Conservation (phyloP, 2,113 vertebrate species). For the Gopherus evgoodei region DNA sequence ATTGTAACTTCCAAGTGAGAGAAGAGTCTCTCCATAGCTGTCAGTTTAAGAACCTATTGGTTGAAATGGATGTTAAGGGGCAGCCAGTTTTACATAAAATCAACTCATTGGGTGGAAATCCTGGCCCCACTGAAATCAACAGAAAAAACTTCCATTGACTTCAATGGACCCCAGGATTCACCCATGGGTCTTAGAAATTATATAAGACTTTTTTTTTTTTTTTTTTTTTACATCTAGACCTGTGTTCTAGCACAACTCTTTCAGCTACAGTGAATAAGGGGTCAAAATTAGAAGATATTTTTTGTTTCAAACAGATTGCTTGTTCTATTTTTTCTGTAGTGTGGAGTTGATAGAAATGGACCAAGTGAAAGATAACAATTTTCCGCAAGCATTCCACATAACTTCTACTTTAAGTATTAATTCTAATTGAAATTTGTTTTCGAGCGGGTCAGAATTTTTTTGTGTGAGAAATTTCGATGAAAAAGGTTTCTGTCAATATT, state of each 20-base stretch:
- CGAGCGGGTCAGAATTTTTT: background rate
- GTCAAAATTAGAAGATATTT: background rate
- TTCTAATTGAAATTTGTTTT: background rate
- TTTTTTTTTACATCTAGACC: background rate
- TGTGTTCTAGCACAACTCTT: background rate
- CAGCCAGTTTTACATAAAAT: background rate
- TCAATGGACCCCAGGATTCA: background rate
- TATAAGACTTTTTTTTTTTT: background rate
- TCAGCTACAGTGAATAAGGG: background rate
- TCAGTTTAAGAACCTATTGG: constrained; percentile 20
- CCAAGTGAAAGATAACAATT: background rate
- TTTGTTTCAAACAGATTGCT: background rate
- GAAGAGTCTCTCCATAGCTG: constrained; percentile 30
- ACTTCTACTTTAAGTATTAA: background rate
- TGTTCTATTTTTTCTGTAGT: background rate
- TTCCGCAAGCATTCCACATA: background rate
- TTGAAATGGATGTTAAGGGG: constrained; percentile 27
- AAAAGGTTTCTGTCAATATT: background rate
- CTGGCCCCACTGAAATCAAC: background rate
- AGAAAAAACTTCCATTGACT: background rate
- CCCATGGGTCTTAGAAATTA: background rate
- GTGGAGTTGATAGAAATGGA: background rate
- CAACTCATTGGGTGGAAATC: constrained; percentile 31
- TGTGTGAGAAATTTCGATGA: background rate
- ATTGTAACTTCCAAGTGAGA: constrained; percentile 40